A percentile compares a stretch with the other conserved stretches of the same genome.
phyloP scores from a whole-genome alignment of 2,113 vertebrate genomes.

The Grammomys dolichurus region DNA sequence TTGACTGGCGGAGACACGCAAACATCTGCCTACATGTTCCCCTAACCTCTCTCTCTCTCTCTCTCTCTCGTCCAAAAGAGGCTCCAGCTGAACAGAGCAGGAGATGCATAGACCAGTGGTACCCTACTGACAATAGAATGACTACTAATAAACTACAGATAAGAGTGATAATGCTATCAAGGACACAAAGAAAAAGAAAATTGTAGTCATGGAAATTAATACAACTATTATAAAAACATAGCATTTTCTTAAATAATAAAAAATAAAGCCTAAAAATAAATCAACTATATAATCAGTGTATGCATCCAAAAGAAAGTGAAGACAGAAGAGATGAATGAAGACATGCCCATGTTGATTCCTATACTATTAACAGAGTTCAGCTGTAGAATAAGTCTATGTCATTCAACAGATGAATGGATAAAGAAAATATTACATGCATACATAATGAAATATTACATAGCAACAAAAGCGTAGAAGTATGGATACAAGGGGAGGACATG shows the following conservation, averaged over 20 bases:
- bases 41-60: no score
- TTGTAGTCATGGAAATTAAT: background rate
- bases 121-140: background rate
- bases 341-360: no score
- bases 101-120: background rate
- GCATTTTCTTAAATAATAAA: background rate
- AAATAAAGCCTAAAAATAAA: background rate
- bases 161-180: background rate
- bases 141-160: background rate
- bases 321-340: background rate
- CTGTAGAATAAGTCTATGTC: background rate
- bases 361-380: background rate
- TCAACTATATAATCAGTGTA: background rate
- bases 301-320: background rate
- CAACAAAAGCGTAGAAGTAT: background rate
- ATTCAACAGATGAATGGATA: background rate
- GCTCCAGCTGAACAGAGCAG: background rate
- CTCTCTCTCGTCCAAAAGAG: background rate
- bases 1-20: no score
- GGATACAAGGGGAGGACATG: background rate
- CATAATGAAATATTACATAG: background rate
- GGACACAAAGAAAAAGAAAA: background rate
- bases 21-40: no score
- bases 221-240: background rate
- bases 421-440: background rate